Evolutionary conservation across 2,888 invertebrate genomes (phyloP).

Genomic region (Pycnomerus fuliginosus): DNA sequence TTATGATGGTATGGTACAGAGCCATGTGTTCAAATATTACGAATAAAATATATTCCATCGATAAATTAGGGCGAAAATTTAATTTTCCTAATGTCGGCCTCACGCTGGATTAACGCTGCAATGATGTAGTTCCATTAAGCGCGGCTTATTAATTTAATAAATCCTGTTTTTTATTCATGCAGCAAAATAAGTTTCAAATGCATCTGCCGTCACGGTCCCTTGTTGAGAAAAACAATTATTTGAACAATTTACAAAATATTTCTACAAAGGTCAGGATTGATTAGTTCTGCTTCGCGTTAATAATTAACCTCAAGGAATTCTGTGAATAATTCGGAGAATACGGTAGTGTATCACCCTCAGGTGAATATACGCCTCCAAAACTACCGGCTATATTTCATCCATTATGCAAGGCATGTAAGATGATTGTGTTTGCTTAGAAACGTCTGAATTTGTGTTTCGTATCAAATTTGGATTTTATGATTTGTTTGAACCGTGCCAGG

Average conservation of each 20-base stretch:
- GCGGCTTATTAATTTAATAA: constrained; percentile 49
- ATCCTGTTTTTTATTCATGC: constrained; percentile 40
- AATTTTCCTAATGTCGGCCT: constrained; percentile 44
- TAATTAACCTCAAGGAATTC: constrained; percentile 21
- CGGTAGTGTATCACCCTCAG: constrained; percentile 18
- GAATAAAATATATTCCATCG: constrained; percentile 44
- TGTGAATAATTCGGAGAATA: constrained; percentile 16
- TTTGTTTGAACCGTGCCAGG: constrained; percentile 20
- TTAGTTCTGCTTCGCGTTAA: constrained; percentile 18
- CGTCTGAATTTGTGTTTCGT: constrained; percentile 21
- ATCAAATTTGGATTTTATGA: constrained; percentile 23
- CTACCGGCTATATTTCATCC: constrained; percentile 13
- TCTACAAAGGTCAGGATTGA: constrained; percentile 15
- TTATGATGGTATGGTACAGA: constrained; percentile 25
- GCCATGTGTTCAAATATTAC: constrained; percentile 42
- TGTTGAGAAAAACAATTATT: too few relatives aligned
- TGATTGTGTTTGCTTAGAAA: constrained; percentile 19
- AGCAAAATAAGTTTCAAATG: too few relatives aligned
- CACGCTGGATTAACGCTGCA: constrained; percentile 42
- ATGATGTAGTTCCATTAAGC: constrained; percentile 41
- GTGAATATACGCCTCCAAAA: constrained; percentile 14
- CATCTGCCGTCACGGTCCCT: too few relatives aligned
- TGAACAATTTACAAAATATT: too few relatives aligned
- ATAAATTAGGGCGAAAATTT: constrained; percentile 45
- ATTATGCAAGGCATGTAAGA: constrained; percentile 18